Percentiles rank a stretch among this genome's conserved stretches.
Evolutionary conservation across 2,113 vertebrate species (phyloP).

Genomic region (Struthidea cinerea): DNA sequence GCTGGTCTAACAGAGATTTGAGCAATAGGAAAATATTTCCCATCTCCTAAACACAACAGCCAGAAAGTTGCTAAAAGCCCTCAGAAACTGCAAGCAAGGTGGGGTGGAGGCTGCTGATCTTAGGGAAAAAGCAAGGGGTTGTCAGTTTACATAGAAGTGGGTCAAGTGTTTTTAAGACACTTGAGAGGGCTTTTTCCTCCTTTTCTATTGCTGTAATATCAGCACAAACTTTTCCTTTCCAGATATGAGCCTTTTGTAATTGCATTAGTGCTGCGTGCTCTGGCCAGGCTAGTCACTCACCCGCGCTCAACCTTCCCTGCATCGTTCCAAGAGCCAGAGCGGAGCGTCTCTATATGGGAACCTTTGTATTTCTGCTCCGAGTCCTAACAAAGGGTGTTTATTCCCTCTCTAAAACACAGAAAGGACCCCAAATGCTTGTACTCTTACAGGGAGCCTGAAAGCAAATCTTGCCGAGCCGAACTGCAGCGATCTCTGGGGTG

Average conservation of each 20-base stretch:
- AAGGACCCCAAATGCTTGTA: background rate
- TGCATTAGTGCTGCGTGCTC: accelerated
- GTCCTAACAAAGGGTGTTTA: background rate
- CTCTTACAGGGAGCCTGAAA: background rate
- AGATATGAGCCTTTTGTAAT: background rate
- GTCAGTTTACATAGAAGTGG: background rate
- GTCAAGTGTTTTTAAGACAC: conserved; percentile 23
- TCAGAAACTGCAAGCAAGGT: accelerated
- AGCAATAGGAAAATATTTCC: background rate
- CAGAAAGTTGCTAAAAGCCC: background rate
- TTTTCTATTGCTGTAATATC: background rate
- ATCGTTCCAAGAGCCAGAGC: background rate
- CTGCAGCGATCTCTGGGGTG: background rate
- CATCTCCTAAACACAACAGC: background rate
- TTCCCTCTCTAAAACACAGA: background rate
- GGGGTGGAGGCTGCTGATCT: background rate
- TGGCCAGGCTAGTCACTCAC: accelerated
- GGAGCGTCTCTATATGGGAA: background rate
- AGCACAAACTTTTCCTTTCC: background rate
- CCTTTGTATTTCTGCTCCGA: background rate
- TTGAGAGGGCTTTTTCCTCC: background rate
- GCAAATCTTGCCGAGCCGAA: background rate
- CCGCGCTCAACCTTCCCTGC: background rate
- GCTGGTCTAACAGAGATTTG: background rate
- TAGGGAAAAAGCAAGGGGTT: background rate